phyloP scores from a whole-genome alignment of 2,888 invertebrate species.

The Noctuana brunneofusca region DNA sequence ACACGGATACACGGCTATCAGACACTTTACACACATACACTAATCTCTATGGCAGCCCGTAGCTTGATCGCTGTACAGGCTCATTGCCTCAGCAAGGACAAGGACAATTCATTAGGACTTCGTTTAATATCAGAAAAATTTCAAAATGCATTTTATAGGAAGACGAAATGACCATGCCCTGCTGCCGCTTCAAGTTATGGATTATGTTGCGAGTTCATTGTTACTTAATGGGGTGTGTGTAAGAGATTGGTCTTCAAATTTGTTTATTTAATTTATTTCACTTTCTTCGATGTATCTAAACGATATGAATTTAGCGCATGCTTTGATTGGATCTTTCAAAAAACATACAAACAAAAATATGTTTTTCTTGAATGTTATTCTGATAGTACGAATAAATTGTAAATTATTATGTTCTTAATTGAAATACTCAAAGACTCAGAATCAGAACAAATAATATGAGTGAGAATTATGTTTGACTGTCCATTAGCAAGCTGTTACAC shows the following conservation, averaged over 20 bases:
- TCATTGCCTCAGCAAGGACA: conserved; percentile 1
- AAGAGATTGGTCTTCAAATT: no score
- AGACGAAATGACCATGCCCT: conserved; percentile 1
- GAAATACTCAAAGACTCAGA: no score
- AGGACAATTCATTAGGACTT: not conserved
- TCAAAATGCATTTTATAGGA: not conserved
- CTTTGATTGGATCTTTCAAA: not conserved
- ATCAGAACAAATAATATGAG: no score
- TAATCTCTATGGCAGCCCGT: conserved; percentile 47
- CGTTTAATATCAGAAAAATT: not conserved
- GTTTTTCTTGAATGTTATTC: not conserved
- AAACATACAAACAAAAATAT: not conserved
- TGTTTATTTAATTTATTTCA: not conserved
- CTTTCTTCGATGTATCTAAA: not conserved
- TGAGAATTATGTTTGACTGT: no score
- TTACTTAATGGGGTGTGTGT: not conserved
- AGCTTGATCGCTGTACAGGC: not conserved
- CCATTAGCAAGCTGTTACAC: no score
- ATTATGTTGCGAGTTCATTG: not conserved
- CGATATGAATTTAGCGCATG: not conserved
- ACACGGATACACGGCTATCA: conserved; percentile 40
- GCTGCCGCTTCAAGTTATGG: not conserved
- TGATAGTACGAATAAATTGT: not conserved
- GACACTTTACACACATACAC: conserved; percentile 57
- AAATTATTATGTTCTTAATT: no score